Evolutionary conservation across 53 echinoderm and acorn worm genomes (phyloP).

Genomic region (Actinopyga echinites): DNA sequence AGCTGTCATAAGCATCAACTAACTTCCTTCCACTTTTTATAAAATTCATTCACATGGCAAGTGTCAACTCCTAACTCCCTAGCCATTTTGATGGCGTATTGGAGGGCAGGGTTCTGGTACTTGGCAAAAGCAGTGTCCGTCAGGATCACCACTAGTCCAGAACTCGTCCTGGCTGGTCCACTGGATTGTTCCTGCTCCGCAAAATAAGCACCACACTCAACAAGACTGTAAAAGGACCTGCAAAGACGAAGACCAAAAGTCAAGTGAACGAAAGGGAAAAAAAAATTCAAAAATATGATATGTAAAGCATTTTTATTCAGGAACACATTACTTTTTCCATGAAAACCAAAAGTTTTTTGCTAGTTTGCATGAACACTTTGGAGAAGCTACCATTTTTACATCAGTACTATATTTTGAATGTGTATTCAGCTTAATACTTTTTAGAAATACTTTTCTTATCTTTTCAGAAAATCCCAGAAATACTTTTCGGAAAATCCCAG

Average conservation of each 20-base stretch:
- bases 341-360: no score
- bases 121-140: slow-evolving; percentile 29
- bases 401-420: no score
- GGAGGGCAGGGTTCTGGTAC: slow-evolving; percentile 37
- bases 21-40: slow-evolving; percentile 69
- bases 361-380: no score
- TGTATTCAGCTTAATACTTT: no score
- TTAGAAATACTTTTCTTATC: no score
- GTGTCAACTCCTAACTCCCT: slow-evolving; percentile 34
- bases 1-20: slow-evolving; percentile 53
- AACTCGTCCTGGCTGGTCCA: background rate
- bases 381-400: no score
- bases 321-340: no score
- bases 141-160: slow-evolving; percentile 31
- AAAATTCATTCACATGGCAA: slow-evolving; percentile 49
- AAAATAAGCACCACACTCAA: slow-evolving; percentile 35
- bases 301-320: no score
- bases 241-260: background rate
- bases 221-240: slow-evolving; percentile 42
- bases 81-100: slow-evolving; percentile 43
- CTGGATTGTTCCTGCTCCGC: slow-evolving; percentile 22
- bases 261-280: background rate
- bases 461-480: no score
- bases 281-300: no score
- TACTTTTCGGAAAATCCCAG: no score